These are phyloP conservation scores for Drosophila multiciliata DNA, from an alignment of 2,888 invertebrate species.

Conservation along the genomic window DNA sequence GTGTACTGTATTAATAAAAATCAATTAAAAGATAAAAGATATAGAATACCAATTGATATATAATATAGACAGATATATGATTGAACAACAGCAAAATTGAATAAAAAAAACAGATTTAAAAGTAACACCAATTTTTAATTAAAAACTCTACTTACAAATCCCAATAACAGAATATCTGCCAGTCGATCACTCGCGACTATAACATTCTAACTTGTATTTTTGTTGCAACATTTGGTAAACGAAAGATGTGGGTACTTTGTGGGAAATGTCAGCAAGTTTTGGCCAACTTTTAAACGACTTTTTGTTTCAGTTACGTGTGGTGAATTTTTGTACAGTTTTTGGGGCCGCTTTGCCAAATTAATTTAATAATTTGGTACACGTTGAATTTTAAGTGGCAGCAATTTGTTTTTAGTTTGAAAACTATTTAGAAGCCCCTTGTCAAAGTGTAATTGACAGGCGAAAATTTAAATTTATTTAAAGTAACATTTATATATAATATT, in stretches of 20 bases:
- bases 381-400: background rate
- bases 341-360: conserved; percentile 21
- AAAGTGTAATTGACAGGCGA: background rate
- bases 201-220: background rate
- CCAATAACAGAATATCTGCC: background rate
- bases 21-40: background rate
- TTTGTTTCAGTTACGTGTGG: conserved; percentile 34
- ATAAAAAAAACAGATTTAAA: background rate
- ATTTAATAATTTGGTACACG: conserved; percentile 12
- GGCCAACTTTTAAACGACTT: conserved; percentile 54
- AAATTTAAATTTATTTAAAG: background rate
- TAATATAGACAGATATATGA: background rate
- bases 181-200: background rate
- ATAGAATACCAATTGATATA: background rate
- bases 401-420: background rate
- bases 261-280: conserved; percentile 8
- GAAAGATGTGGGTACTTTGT: conserved; percentile 5
- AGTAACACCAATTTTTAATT: background rate
- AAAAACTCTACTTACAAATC: background rate
- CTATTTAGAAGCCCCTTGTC: background rate
- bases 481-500: background rate
- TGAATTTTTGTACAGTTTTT: conserved; percentile 30
- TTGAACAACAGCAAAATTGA: background rate
- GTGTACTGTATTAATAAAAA: background rate
- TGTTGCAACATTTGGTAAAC: background rate